phyloP scores from a whole-genome alignment of 2,113 vertebrate species.

The Zootoca vivipara region DNA sequence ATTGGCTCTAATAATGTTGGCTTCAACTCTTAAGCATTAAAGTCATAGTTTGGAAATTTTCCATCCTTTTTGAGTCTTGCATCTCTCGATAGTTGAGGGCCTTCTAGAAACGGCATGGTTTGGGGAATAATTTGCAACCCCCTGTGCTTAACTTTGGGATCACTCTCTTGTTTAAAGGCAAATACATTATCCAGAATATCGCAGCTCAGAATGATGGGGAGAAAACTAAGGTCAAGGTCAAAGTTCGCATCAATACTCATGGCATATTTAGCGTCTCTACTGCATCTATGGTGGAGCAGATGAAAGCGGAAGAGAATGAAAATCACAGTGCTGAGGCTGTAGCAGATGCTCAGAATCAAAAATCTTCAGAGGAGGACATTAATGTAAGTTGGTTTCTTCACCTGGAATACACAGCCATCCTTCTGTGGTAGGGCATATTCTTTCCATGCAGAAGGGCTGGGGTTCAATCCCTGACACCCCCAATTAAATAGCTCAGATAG shows the following conservation, averaged over 20 bases:
- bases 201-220: slow-evolving; percentile 81
- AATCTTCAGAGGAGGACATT: slow-evolving; percentile 37
- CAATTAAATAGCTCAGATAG: background rate
- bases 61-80: background rate
- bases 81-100: background rate
- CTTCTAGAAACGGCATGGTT: background rate
- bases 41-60: background rate
- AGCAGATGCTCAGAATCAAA: slow-evolving; percentile 79
- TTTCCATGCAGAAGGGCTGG: background rate
- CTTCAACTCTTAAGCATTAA: background rate
- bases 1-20: too few species aligned
- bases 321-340: slow-evolving; percentile 73
- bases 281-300: slow-evolving; percentile 81
- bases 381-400: slow-evolving; percentile 72
- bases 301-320: slow-evolving; percentile 81
- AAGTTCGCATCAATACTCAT: slow-evolving; percentile 81
- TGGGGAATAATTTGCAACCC: background rate
- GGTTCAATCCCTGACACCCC: too few species aligned
- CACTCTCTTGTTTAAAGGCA: background rate
- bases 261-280: slow-evolving; percentile 85
- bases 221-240: slow-evolving; percentile 85
- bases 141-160: background rate
- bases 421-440: background rate
- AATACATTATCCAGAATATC: slow-evolving; percentile 25
- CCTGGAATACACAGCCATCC: background rate